Evolutionary conservation across 2,888 invertebrate species (phyloP).

Genomic region (Pollenia angustigena): DNA sequence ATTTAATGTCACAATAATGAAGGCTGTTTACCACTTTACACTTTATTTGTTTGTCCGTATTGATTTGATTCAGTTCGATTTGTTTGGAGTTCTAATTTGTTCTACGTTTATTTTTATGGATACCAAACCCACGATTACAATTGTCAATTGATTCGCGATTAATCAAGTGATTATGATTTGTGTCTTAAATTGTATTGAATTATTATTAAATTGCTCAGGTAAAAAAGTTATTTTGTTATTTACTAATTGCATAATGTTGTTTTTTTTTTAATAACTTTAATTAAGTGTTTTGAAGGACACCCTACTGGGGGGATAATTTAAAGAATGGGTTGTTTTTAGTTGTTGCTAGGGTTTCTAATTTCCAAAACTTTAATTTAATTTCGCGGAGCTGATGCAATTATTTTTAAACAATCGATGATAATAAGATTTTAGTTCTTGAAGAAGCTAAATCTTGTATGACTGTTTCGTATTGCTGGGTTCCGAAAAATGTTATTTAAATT

Average conservation of each 20-base stretch:
- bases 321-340: not conserved
- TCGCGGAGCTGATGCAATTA: too few relatives aligned
- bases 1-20: conserved; percentile 65
- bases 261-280: conserved; percentile 31
- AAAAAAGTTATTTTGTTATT: conserved; percentile 39
- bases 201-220: conserved; percentile 35
- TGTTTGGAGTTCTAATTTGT: conserved; percentile 3
- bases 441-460: too few relatives aligned
- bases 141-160: conserved; percentile 62
- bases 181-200: conserved; percentile 36
- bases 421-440: too few relatives aligned
- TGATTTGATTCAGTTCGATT: conserved; percentile 45
- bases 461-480: too few relatives aligned
- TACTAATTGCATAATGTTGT: conserved; percentile 55
- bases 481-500: too few relatives aligned
- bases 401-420: too few relatives aligned
- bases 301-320: not conserved
- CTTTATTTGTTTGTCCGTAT: conserved; percentile 30
- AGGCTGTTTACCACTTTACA: conserved; percentile 48
- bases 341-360: not conserved
- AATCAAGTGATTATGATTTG: conserved; percentile 64
- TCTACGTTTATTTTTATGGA: conserved; percentile 1
- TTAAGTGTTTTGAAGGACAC: not conserved
- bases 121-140: conserved; percentile 61
- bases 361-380: too few relatives aligned